Percentiles rank a stretch among this genome's conserved stretches.
phyloP scores from a whole-genome alignment of 2,797 vertebrate genomes.

The Pseudomugil gertrudae region DNA sequence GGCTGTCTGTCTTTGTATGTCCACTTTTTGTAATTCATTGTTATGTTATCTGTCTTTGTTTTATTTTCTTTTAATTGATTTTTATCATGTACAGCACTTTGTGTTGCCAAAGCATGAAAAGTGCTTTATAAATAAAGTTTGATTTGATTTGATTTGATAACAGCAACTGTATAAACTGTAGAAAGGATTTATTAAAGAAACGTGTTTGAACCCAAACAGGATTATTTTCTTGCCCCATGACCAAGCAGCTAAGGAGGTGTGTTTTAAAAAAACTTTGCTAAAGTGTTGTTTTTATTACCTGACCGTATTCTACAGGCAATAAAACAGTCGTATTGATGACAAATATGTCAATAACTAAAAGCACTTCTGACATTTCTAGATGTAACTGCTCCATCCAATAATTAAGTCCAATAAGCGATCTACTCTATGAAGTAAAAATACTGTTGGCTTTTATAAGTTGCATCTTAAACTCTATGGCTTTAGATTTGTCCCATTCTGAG shows the following conservation, averaged over 20 bases:
- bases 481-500: conserved; percentile 12
- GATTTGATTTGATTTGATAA: no score
- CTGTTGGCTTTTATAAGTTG: conserved; percentile 10
- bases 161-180: not conserved
- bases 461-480: conserved; percentile 2
- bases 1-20: no score
- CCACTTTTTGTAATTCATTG: no score
- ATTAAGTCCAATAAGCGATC: conserved; percentile 5
- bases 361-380: not conserved
- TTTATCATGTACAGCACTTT: no score
- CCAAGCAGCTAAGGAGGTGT: not conserved
- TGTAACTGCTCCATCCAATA: not conserved
- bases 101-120: no score
- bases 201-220: not conserved
- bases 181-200: not conserved
- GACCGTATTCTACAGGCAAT: not conserved
- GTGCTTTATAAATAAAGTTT: no score
- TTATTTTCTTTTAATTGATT: no score
- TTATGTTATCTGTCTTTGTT: no score
- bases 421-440: conserved; percentile 6
- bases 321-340: not conserved
- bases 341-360: not conserved
- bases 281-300: not conserved
- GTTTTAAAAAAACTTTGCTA: not conserved
- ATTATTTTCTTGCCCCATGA: not conserved